Evolutionary conservation across 2,113 vertebrate genomes (phyloP), one percentile per base, ranked within the genome.

Genomic region (Microcebus lehilahytsara): DNA sequence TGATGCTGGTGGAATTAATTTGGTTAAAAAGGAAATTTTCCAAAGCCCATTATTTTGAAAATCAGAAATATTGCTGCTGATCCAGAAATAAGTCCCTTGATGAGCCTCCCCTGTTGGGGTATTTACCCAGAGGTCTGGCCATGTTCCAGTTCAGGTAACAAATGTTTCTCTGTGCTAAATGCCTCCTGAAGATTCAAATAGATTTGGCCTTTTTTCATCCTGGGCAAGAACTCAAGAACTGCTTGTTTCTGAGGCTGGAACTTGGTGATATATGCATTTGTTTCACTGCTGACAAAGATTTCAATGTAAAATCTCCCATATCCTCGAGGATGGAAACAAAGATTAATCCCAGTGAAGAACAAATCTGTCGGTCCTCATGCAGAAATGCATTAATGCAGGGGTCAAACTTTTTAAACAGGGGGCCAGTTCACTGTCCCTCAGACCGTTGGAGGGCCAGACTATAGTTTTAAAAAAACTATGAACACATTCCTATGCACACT

Each of bases 21-120:
- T 53, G 11, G 37, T 66, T 56, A 60, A 81, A 96, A 32, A 84
- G n/a, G 75, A 94, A 66, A n/a, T 51, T 71, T 95, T 64, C 49
- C 51, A 77, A 92, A 75, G 20, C n/a, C 37, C 12, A 1, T 69
- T 69, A 69, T 92, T 90, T 75, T 1, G 71, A 91, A 46, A 85
- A 46, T 90, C 40, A 53, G 67, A 67, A 79, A 34, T 77, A 77
- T 49, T 78, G 56, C 66, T 53, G 23, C 51, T 64, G 30, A 64
- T 91, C 71, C 75, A 34, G 40, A 93, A 84, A 77, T 72, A 74
- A 94, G 77, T 72, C 87, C 78, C 83, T 83, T 46, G 81, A 30
- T 89, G 83, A 60, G 16, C 84, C 64, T 91, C n/a, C 53, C 32
- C 17, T 34, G 1, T 81, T 60, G 56, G 51, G 49, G 27, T 64